Evolutionary conservation across 2,797 vertebrate genomes (phyloP), one percentile per base, ranked within the genome.

Genomic region (Pseudomugil tenellus): DNA sequence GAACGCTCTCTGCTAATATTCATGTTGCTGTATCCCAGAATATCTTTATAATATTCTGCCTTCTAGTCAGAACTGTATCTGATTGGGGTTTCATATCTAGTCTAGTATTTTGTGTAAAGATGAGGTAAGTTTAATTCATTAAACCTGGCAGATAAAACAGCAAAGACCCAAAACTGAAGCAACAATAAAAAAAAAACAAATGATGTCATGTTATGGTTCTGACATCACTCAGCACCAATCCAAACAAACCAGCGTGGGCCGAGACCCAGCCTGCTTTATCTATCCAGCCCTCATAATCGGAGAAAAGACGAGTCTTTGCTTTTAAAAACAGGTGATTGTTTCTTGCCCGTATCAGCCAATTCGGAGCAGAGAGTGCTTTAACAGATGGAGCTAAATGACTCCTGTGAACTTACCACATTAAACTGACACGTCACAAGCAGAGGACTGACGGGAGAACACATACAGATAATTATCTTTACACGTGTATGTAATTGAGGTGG

Each of bases 271-370:
- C 58, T 75, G 64, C 76, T 83, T 75, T 77, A 72, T 85, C 76
- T 74, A 59, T 60, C 58, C 43, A 63, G 41, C 56, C 65, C 67
- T 81, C 70, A 74, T 35, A 74, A 70, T 53, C 66, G 77, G 82
- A 87, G 87, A 87, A 88, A 80, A 85, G 70, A 84, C 53, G 17
- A 55, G 68, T 62, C 19, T 64, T 79, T 58, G 67, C 69, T 77
- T 74, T 70, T 65, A 54, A 80, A 87, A 88, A 85, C 76, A 86
- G 65, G 63, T 70, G 72, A 90, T 71, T 74, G 71, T 61, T 81
- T 77, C 52, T 59, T 74, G 51, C 64, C 73, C 68, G 77, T 79
- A 77, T 84, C 58, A 83, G 67, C 43, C 39, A 6, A 19, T 71
- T 23, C 70, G 58, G 70, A 73, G 56, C 37, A 55, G 26, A 56